Percentiles rank a stretch among this genome's conserved stretches.
These are phyloP conservation scores for Corythucha ciliata DNA, from an alignment of 2,888 invertebrate species.

Conservation along the genomic window DNA sequence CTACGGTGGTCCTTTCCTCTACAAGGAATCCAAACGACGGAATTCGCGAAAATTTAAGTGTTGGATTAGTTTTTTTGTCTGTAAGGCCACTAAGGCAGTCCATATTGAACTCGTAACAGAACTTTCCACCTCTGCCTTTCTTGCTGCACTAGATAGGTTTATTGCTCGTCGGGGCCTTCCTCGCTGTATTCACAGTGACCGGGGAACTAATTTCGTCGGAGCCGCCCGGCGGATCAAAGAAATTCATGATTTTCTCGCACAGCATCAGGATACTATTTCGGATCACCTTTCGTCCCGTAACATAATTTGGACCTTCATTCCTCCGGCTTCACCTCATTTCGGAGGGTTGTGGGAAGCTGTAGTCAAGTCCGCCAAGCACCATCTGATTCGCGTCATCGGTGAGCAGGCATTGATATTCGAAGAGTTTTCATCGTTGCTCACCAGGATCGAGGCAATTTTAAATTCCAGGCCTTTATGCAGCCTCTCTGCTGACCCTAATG, in stretches of 20 bases:
- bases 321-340: conserved; percentile 8
- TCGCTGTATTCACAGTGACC: not conserved
- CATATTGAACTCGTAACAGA: not conserved
- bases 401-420: conserved; percentile 34
- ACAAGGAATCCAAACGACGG: conserved; percentile 9
- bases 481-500: conserved; percentile 33
- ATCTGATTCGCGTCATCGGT: conserved; percentile 32
- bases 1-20: conserved; percentile 5
- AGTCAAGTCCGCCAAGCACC: conserved; percentile 32
- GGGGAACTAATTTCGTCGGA: conserved; percentile 10
- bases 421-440: conserved; percentile 34
- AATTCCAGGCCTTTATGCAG: conserved; percentile 37
- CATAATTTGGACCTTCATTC: conserved; percentile 30
- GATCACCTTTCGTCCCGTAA: not conserved
- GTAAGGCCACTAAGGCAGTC: conserved; percentile 6
- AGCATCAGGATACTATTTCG: not conserved
- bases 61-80: not conserved
- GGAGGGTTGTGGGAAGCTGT: conserved; percentile 13
- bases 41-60: not conserved
- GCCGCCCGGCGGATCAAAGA: conserved; percentile 1
- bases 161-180: not conserved
- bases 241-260: not conserved
- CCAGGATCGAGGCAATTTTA: conserved; percentile 36
- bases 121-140: not conserved
- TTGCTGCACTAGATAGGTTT: not conserved